A percentile compares a stretch with the other conserved stretches of the same genome.
Evolutionary conservation across 1,140 invertebrate genomes (phyloP).

Genomic region (Trachelipus rathkii): DNA sequence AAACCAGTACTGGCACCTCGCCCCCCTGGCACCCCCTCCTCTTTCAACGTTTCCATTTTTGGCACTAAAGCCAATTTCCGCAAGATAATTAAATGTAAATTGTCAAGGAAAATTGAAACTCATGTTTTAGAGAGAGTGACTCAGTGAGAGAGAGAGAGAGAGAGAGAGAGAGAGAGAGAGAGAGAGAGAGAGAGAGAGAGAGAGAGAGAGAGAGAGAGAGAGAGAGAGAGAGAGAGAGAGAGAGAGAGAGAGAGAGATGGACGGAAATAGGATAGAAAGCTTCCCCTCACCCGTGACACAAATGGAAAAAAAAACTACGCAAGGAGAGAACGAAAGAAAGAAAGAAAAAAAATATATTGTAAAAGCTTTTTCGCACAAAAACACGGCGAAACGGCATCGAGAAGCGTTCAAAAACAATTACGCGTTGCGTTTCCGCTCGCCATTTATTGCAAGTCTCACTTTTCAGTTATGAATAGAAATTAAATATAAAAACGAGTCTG

Average conservation of each 20-base stretch:
- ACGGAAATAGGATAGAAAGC: background rate
- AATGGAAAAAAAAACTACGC: too few species aligned
- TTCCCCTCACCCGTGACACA: too few species aligned
- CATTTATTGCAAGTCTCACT: background rate
- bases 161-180: conserved; percentile 27
- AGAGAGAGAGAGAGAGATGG: background rate
- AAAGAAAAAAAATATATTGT: background rate
- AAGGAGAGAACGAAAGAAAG: too few species aligned
- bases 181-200: conserved; percentile 11
- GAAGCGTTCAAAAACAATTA: background rate
- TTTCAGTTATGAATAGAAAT: background rate
- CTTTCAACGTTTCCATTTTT: background rate
- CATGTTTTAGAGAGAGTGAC: conserved; percentile 37
- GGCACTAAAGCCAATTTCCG: conserved; percentile 37
- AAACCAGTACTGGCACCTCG: background rate
- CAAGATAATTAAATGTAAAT: conserved; percentile 42
- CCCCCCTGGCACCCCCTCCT: background rate
- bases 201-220: background rate
- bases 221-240: background rate
- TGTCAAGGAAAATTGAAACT: conserved; percentile 41
- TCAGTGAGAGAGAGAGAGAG: conserved; percentile 17
- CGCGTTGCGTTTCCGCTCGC: background rate
- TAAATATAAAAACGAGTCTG: background rate
- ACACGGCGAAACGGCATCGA: background rate
- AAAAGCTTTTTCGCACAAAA: background rate